Percentiles rank a stretch among this genome's conserved stretches.
These are phyloP conservation scores for Heliconius congener DNA, from an alignment of 1,140 invertebrate genomes.

Conservation along the genomic window DNA sequence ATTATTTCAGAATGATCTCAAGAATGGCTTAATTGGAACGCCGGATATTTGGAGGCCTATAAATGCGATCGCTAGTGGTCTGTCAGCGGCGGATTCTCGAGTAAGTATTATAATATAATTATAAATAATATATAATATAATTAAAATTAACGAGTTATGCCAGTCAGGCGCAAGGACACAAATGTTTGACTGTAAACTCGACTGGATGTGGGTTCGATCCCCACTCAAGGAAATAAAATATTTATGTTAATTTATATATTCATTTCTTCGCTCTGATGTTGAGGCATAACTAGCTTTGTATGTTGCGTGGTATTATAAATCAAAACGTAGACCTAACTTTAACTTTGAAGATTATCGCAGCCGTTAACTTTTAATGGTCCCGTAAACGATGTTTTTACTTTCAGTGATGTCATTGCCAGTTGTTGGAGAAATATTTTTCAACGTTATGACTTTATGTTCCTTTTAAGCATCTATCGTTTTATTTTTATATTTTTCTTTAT, in stretches of 20 bases:
- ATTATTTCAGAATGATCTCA: conserved; percentile 85
- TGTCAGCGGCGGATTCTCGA: conserved; percentile 82
- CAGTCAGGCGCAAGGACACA: too few relatives aligned
- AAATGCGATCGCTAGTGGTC: conserved; percentile 86
- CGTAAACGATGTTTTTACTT: conserved; percentile 29
- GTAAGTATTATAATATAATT: conserved; percentile 68
- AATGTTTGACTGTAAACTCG: too few relatives aligned
- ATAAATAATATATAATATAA: neutral
- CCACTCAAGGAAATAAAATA: too few relatives aligned
- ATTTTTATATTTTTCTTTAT: neutral
- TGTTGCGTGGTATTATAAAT: neutral
- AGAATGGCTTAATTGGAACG: conserved; percentile 84
- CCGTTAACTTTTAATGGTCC: conserved; percentile 34
- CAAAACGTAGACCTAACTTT: conserved; percentile 8
- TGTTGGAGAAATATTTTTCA: conserved; percentile 14
- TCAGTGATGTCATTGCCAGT: conserved; percentile 25
- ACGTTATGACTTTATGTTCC: neutral
- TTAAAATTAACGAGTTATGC: too few relatives aligned
- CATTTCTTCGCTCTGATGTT: too few relatives aligned
- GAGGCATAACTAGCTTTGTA: too few relatives aligned
- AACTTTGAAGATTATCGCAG: conserved; percentile 34
- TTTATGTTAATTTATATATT: too few relatives aligned
- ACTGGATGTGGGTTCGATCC: too few relatives aligned
- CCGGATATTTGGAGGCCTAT: conserved; percentile 89
- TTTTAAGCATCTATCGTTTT: neutral